phyloP scores from a whole-genome alignment of 1,140 invertebrate species.

The Vollenhovia emeryi region DNA sequence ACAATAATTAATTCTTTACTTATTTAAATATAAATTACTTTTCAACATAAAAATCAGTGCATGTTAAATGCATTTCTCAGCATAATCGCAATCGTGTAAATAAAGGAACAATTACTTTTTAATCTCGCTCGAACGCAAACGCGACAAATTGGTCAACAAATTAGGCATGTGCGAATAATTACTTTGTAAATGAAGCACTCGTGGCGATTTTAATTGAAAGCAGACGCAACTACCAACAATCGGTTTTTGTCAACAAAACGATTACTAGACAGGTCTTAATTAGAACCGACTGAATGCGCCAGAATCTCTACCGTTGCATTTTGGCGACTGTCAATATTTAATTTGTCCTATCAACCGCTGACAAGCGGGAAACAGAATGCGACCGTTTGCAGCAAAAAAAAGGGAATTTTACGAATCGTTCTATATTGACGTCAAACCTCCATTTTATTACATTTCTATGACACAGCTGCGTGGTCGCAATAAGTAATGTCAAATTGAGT shows the following conservation, averaged over 20 bases:
- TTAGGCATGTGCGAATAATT: slow-evolving; percentile 30
- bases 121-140: background rate
- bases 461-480: background rate
- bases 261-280: slow-evolving; percentile 37
- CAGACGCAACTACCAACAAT: background rate
- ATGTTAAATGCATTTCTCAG: background rate
- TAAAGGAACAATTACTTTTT: slow-evolving; percentile 42
- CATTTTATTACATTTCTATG: slow-evolving; percentile 36
- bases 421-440: background rate
- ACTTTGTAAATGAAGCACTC: slow-evolving; percentile 33
- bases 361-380: slow-evolving; percentile 30
- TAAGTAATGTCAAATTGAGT: background rate
- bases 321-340: slow-evolving; percentile 39
- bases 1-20: no score
- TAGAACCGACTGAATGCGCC: slow-evolving; percentile 1
- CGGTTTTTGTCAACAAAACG: slow-evolving; percentile 33
- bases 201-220: slow-evolving; percentile 25
- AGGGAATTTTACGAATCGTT: background rate
- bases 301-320: background rate
- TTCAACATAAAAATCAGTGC: background rate
- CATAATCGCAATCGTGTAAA: background rate
- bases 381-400: slow-evolving; percentile 8
- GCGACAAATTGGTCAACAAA: slow-evolving; percentile 28
- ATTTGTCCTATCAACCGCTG: slow-evolving; percentile 19
- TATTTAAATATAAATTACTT: background rate